Evolutionary conservation across 2,888 invertebrate genomes (phyloP).

Genomic region (Noctua comes): DNA sequence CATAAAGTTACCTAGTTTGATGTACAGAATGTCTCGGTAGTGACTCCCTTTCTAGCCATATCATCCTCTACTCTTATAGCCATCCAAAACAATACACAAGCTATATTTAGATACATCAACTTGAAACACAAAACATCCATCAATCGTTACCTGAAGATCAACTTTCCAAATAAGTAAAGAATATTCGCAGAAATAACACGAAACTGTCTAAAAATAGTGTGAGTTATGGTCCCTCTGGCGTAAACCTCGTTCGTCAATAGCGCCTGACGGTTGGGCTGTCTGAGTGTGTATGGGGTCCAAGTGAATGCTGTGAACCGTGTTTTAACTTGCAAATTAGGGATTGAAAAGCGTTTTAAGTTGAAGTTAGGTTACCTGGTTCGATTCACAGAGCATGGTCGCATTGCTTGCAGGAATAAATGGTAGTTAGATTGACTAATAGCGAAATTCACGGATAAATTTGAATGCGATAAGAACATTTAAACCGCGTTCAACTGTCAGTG

Average conservation of each 20-base stretch:
- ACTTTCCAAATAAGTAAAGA: not conserved
- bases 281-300: slow-evolving; percentile 26
- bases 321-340: slow-evolving; percentile 25
- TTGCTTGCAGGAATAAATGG: not conserved
- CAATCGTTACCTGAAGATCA: not conserved
- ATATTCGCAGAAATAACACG: not conserved
- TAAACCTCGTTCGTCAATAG: slow-evolving; percentile 39
- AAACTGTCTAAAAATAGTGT: slow-evolving; percentile 20
- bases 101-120: not conserved
- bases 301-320: slow-evolving; percentile 52
- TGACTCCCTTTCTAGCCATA: not conserved
- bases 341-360: slow-evolving; percentile 20
- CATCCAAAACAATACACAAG: not conserved
- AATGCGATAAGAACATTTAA: not conserved
- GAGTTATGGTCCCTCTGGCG: slow-evolving; percentile 1
- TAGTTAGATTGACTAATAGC: not conserved
- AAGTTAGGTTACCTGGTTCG: not conserved
- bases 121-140: not conserved
- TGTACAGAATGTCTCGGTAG: too few species aligned
- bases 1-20: too few species aligned
- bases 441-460: not conserved
- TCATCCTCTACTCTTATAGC: not conserved
- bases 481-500: not conserved
- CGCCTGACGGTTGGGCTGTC: slow-evolving; percentile 45
- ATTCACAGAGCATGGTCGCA: not conserved